Percentiles rank a stretch among this genome's conserved stretches.
These are phyloP conservation scores for Pitta sordida DNA, from an alignment of 2,113 vertebrate genomes.

Conservation along the genomic window DNA sequence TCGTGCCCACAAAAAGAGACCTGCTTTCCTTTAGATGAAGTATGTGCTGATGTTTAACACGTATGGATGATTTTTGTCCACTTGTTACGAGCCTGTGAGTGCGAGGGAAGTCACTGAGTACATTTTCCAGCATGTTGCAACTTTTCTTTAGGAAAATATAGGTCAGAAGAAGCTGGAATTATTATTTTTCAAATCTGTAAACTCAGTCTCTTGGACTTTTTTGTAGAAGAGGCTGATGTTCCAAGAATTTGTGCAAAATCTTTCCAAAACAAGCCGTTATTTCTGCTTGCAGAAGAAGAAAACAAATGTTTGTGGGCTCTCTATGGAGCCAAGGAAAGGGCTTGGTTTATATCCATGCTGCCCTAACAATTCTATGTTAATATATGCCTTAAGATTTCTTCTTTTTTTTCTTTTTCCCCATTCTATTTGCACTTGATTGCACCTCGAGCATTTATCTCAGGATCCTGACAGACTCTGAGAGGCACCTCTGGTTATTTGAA, in stretches of 20 bases:
- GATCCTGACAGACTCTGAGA: background rate
- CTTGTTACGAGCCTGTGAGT: background rate
- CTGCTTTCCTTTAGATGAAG: background rate
- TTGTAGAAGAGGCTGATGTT: background rate
- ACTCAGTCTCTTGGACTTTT: background rate
- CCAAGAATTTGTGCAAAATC: background rate
- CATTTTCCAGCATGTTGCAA: background rate
- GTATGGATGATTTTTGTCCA: background rate
- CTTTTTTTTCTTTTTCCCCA: background rate
- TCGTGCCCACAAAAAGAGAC: background rate
- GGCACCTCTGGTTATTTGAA: background rate
- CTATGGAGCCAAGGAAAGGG: background rate
- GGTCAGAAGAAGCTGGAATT: background rate
- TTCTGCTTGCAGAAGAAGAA: background rate
- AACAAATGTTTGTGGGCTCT: background rate
- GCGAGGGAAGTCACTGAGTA: background rate
- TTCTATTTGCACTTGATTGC: background rate
- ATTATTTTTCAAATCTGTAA: background rate
- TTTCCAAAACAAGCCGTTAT: background rate
- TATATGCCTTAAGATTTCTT: background rate
- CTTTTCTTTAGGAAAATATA: background rate
- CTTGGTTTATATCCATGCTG: background rate
- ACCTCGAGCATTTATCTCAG: background rate
- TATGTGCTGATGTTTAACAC: background rate
- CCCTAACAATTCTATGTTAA: background rate